These are phyloP conservation scores for Molossus alvarezi DNA, from an alignment of 2,797 vertebrate species.

Conservation along the genomic window DNA sequence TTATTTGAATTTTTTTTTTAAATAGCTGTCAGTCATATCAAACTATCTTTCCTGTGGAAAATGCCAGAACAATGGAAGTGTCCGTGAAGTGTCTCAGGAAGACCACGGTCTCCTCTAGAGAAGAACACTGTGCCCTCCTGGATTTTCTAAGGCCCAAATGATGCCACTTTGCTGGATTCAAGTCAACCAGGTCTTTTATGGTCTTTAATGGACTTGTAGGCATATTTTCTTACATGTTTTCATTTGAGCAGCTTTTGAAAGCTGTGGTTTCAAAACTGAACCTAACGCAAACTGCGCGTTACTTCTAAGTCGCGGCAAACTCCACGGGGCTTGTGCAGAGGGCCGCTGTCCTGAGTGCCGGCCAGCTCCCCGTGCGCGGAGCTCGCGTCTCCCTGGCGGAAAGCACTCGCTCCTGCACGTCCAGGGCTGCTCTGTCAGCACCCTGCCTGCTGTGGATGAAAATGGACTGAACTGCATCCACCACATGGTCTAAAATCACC, in stretches of 20 bases:
- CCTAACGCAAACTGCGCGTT: constrained; percentile 29
- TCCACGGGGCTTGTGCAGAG: background rate
- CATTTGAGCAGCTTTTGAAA: constrained; percentile 62
- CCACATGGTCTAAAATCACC: constrained; percentile 1
- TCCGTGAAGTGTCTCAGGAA: background rate
- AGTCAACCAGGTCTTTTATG: background rate
- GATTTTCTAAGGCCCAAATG: background rate
- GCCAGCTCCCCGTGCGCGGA: constrained; percentile 19
- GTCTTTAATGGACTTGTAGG: background rate
- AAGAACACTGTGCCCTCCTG: background rate
- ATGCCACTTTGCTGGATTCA: background rate
- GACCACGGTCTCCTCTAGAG: background rate
- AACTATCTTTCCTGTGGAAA: background rate
- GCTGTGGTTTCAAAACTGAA: constrained; percentile 65
- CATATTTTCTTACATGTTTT: constrained; percentile 55
- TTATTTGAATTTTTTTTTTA: background rate
- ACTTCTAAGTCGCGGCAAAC: constrained; percentile 60
- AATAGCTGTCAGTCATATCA: background rate
- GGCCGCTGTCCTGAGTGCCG: constrained; percentile 8
- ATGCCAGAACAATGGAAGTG: background rate
- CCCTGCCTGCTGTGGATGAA: constrained; percentile 20
- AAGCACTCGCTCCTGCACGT: background rate
- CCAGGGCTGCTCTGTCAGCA: background rate
- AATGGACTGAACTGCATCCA: background rate
- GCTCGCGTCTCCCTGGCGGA: constrained; percentile 35